Base-by-base conservation (phyloP, 2,113 vertebrate genomes). In the Dicrurus megarhynchus region DNA sequence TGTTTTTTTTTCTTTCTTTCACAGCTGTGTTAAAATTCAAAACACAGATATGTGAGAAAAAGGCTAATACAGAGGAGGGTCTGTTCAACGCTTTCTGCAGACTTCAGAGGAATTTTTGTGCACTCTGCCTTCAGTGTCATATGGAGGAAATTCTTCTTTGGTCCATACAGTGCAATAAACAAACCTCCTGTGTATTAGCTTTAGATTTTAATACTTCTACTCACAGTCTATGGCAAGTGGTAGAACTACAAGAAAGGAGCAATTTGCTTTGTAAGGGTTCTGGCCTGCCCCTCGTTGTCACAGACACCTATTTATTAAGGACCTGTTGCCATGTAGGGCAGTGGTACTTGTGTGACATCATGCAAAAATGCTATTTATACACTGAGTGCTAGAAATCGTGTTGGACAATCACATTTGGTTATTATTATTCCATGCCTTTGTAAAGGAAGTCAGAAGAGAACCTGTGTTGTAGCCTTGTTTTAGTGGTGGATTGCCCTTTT, bases 21-120 rank as follows among this genome's bases (percentile, higher is more conserved):
- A 61, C 89, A 89, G 92, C 84, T 96, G 87, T 89, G 77, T 93
- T 97, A 96, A 96, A 96, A 95, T 95, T 95, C 70, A 16, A 96
- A 96, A 90, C 92, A 89, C 80, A 97, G 89, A 90, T 94, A 96
- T 56, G 68, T 3, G 24, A 97, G 87, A 53, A 84, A 86, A 82
- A 89, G 78, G 16, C 79, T 84, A 35, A 80, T 89, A 96, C 76
- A 97, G 96, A 95, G 65, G 17, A 95, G 15, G 9, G 74, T 86
- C 91, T 97, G 91, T 96, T 96, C 87, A 83, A 46, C 0, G 2
- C 67, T 78, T 60, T 96, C 90, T 92, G 74, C 68, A 94, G 95
- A 85, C 46, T 91, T 94, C 84, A 82, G 87, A 92, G 85, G 82
- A 91, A 96, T 86, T 97, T 95, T 93, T 97, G 70, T 97, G n/a